phyloP scores from a whole-genome alignment of 2,888 invertebrate species.

The Tanypteryx hageni region DNA sequence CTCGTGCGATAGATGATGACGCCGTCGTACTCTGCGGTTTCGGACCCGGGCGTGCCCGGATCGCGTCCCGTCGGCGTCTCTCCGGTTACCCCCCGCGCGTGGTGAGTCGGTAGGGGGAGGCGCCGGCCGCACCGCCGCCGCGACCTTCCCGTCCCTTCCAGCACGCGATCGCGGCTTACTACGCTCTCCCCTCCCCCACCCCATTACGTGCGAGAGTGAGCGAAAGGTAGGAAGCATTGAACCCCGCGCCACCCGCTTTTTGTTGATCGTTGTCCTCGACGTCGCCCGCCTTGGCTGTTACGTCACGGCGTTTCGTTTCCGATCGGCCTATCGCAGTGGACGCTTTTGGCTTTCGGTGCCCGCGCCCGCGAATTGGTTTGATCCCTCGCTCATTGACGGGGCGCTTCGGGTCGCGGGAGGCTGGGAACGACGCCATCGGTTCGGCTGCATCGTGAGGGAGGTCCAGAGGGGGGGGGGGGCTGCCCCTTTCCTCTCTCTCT shows the following conservation, averaged over 20 bases:
- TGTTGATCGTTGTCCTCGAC: too few relatives aligned
- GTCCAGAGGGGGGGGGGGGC: neutral
- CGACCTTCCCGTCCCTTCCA: neutral
- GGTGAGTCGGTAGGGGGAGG: too few relatives aligned
- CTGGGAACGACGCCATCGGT: neutral
- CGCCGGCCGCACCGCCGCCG: neutral
- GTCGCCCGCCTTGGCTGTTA: neutral
- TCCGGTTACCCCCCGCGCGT: too few relatives aligned
- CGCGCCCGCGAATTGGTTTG: neutral
- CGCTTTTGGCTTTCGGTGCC: neutral
- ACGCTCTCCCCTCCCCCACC: too few relatives aligned
- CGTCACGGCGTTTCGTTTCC: neutral
- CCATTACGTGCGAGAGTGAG: neutral
- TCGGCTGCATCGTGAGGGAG: neutral
- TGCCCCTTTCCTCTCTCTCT: too few relatives aligned
- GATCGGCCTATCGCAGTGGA: neutral
- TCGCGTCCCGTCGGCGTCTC: neutral
- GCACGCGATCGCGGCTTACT: neutral
- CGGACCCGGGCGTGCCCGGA: neutral
- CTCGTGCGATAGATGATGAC: neutral
- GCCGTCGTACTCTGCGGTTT: neutral
- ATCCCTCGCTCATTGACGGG: neutral
- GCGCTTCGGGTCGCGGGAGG: neutral
- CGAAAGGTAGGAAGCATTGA: neutral
- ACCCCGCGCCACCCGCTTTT: neutral